phyloP scores from a whole-genome alignment of 1,140 invertebrate genomes.

The Drosophila bifasciata region DNA sequence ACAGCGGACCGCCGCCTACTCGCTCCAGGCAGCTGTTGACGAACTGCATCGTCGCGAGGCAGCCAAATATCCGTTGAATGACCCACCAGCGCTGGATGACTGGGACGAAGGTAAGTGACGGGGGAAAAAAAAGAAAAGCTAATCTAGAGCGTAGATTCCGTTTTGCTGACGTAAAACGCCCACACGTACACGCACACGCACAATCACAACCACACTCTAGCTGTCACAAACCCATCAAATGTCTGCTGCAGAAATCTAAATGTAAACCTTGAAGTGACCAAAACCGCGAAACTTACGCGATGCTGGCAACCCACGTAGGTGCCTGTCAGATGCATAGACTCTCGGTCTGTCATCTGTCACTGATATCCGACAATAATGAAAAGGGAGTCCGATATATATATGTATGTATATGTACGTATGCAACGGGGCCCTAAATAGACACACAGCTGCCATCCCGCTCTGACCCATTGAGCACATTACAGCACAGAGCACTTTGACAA shows the following conservation, averaged over 20 bases:
- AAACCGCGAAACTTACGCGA: neutral
- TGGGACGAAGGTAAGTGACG: conserved; percentile 79
- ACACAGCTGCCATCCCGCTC: no score
- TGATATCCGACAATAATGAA: conserved; percentile 24
- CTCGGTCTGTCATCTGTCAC: conserved; percentile 30
- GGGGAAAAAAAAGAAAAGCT: conserved; percentile 5
- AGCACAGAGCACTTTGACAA: conserved; percentile 1
- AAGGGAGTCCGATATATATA: neutral
- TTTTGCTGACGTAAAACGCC: no score
- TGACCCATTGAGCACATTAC: no score
- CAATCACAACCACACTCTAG: no score
- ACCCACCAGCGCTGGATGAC: conserved; percentile 71
- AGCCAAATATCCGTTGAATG: conserved; percentile 76
- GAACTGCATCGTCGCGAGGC: conserved; percentile 80
- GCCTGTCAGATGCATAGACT: conserved; percentile 56
- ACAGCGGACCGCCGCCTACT: conserved; percentile 70
- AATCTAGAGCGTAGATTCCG: neutral
- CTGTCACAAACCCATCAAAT: no score
- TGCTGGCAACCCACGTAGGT: conserved; percentile 1
- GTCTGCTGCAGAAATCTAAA: no score
- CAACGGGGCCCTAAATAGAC: neutral
- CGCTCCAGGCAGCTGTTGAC: conserved; percentile 79
- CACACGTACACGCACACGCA: no score
- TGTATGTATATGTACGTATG: conserved; percentile 21
- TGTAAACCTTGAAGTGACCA: neutral